phyloP scores from a whole-genome alignment of 1,140 invertebrate genomes.

The Homarus americanus region DNA sequence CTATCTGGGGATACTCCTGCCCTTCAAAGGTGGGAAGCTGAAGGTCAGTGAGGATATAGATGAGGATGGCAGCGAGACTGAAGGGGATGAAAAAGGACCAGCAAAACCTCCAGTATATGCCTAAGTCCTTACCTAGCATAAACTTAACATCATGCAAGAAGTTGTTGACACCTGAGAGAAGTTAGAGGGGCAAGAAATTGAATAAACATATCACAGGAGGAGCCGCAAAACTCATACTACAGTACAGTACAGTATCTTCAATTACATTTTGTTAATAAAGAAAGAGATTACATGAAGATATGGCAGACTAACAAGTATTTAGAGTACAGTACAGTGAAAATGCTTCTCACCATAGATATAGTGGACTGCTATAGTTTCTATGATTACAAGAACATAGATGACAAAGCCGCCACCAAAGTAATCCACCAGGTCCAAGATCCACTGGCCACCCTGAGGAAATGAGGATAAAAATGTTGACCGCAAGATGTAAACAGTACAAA shows the following conservation, averaged over 20 bases:
- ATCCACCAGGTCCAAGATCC: slow-evolving; percentile 90
- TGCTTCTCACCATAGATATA: slow-evolving; percentile 88
- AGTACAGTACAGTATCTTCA: too few relatives aligned
- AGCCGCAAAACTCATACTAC: too few relatives aligned
- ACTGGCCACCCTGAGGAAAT: slow-evolving; percentile 95
- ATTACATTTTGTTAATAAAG: too few relatives aligned
- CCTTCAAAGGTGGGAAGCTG: slow-evolving; percentile 31
- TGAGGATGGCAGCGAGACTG: slow-evolving; percentile 84
- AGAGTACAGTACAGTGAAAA: too few relatives aligned
- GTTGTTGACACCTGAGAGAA: too few relatives aligned
- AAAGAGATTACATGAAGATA: too few relatives aligned
- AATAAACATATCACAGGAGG: too few relatives aligned
- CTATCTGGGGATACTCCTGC: too few relatives aligned
- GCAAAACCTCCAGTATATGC: slow-evolving; percentile 87
- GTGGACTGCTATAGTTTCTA: slow-evolving; percentile 84
- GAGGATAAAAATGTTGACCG: not conserved
- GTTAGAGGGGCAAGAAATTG: too few relatives aligned
- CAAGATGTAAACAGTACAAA: too few relatives aligned
- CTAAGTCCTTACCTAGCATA: slow-evolving; percentile 85
- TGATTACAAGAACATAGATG: slow-evolving; percentile 85
- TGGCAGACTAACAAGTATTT: too few relatives aligned
- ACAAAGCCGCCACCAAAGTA: slow-evolving; percentile 90
- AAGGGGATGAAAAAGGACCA: slow-evolving; percentile 87
- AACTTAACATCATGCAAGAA: too few relatives aligned
- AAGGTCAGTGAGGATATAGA: slow-evolving; percentile 81